Conservation (phyloP, 2,797 vertebrate genomes). For the Amazona finschi region DNA sequence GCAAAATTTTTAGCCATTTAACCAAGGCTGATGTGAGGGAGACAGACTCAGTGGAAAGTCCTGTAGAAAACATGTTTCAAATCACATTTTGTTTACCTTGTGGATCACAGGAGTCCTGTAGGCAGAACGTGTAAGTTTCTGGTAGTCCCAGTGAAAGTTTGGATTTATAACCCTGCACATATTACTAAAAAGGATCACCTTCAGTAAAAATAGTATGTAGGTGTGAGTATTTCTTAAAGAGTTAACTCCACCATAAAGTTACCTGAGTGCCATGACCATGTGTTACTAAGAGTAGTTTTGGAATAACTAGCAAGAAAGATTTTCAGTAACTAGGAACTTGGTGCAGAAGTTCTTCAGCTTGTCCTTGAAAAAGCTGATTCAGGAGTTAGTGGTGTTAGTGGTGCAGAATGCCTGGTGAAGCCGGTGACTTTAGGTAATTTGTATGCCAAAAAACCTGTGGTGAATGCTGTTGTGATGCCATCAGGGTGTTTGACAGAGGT, state of each 20-base stretch:
- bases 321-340: neutral
- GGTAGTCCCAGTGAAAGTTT: neutral
- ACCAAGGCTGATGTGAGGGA: neutral
- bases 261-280: neutral
- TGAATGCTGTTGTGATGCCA: fast-evolving
- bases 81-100: neutral
- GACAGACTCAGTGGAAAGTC: neutral
- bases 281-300: neutral
- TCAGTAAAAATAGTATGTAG: neutral
- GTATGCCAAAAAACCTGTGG: neutral
- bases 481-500: neutral
- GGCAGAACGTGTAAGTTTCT: neutral
- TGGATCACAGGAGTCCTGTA: neutral
- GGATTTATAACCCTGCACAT: neutral
- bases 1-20: neutral
- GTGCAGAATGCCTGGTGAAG: neutral
- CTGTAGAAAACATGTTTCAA: neutral
- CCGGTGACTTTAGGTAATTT: neutral
- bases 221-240: neutral
- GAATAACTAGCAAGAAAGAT: neutral
- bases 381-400: neutral
- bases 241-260: neutral
- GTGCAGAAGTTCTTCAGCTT: neutral
- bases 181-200: neutral
- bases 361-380: neutral